These are phyloP conservation scores for Luidia sarsii DNA, from an alignment of 53 echinoderm and acorn worm genomes.

Conservation along the genomic window DNA sequence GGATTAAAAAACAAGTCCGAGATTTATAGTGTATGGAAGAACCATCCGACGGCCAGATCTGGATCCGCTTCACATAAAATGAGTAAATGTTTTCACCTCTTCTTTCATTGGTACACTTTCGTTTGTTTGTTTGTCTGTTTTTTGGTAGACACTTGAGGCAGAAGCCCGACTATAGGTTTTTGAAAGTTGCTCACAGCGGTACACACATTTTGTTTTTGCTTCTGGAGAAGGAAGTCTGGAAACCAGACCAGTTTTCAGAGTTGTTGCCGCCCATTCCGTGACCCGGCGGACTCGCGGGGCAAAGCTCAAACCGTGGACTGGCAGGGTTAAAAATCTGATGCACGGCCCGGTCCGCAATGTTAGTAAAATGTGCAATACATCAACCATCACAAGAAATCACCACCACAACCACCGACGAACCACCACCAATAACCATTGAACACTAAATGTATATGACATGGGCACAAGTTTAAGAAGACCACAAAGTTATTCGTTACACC, in stretches of 20 bases:
- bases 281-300: no score
- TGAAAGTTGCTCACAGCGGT: not conserved
- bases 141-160: constrained; percentile 18
- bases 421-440: constrained; percentile 50
- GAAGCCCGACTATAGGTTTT: constrained; percentile 1
- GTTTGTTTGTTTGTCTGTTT: no score
- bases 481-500: constrained; percentile 49
- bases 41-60: no score
- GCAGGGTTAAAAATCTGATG: no score
- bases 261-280: no score
- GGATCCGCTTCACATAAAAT: no score
- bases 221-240: not conserved
- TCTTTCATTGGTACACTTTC: no score
- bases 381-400: constrained; percentile 48
- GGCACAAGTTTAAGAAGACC: constrained; percentile 56
- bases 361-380: constrained; percentile 55
- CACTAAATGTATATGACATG: constrained; percentile 52
- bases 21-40: no score
- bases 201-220: not conserved
- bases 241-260: no score
- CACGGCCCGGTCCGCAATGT: constrained; percentile 47
- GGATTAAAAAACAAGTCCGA: constrained; percentile 5
- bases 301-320: no score
- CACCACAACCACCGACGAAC: constrained; percentile 37
- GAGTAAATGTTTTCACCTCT: no score